phyloP scores from a whole-genome alignment of 2,113 vertebrate species.

The Alligator sinensis region DNA sequence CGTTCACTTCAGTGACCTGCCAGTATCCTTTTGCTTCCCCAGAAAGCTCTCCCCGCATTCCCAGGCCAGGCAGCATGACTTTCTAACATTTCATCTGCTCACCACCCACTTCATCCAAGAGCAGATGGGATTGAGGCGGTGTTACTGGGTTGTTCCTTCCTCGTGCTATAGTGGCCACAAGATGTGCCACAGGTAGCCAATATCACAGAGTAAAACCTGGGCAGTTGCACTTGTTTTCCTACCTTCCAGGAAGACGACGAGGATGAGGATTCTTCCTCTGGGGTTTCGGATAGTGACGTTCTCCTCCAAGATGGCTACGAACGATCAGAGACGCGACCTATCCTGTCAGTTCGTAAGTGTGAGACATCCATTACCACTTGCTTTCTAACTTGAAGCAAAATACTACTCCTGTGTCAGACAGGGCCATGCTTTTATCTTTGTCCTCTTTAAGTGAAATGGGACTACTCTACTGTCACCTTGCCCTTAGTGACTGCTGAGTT shows the following conservation, averaged over 20 bases:
- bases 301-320: constrained; percentile 80
- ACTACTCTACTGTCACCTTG: neutral
- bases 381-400: neutral
- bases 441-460: neutral
- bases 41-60: neutral
- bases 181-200: neutral
- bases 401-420: neutral
- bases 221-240: neutral
- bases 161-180: neutral
- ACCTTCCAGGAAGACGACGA: constrained; percentile 78
- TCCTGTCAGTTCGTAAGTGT: constrained; percentile 94
- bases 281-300: constrained; percentile 89
- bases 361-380: neutral
- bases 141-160: neutral
- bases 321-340: constrained; percentile 89
- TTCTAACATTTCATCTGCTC: neutral
- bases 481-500: neutral
- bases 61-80: neutral
- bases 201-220: neutral
- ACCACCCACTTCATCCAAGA: neutral
- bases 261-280: constrained; percentile 86
- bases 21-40: neutral
- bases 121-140: neutral
- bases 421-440: neutral
- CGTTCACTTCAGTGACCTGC: neutral